Percentiles rank a stretch among this genome's conserved stretches.
Evolutionary conservation across 1,140 invertebrate genomes (phyloP).

Genomic region (Anthonomus grandis): DNA sequence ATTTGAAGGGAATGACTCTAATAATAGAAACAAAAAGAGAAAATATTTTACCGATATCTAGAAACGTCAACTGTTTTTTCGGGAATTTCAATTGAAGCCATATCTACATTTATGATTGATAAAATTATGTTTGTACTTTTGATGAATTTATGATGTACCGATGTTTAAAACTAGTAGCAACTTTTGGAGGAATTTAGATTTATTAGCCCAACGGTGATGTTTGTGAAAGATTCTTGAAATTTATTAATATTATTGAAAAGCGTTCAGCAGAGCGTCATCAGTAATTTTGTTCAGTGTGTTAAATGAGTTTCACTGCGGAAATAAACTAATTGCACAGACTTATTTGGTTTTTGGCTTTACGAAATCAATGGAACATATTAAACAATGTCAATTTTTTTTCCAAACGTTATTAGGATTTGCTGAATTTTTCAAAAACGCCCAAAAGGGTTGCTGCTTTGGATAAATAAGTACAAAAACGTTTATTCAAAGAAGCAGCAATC

Average conservation of each 20-base stretch:
- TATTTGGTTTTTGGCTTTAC: no score
- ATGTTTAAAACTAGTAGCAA: no score
- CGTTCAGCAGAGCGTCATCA: no score
- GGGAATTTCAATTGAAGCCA: conserved; percentile 2
- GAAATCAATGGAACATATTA: conserved; percentile 5
- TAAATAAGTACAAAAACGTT: conserved; percentile 8
- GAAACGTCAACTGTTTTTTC: conserved; percentile 8
- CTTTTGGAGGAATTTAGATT: no score
- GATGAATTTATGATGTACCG: no score
- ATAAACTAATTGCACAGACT: no score
- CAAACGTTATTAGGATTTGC: conserved; percentile 1
- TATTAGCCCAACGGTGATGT: no score
- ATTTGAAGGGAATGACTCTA: not conserved
- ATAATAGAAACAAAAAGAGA: not conserved
- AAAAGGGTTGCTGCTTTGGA: conserved; percentile 3
- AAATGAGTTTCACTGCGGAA: no score
- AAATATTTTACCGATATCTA: not conserved
- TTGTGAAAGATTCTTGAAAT: no score
- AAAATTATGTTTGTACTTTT: not conserved
- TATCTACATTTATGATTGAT: conserved; percentile 11
- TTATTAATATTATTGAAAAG: no score
- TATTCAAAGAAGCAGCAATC: conserved; percentile 4
- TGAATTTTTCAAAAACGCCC: not conserved
- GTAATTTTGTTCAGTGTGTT: no score
- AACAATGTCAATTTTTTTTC: not conserved